A percentile compares a stretch with the other conserved stretches of the same genome.
Conservation (phyloP, 2,888 invertebrate genomes). For the Eupithecia inturbata region DNA sequence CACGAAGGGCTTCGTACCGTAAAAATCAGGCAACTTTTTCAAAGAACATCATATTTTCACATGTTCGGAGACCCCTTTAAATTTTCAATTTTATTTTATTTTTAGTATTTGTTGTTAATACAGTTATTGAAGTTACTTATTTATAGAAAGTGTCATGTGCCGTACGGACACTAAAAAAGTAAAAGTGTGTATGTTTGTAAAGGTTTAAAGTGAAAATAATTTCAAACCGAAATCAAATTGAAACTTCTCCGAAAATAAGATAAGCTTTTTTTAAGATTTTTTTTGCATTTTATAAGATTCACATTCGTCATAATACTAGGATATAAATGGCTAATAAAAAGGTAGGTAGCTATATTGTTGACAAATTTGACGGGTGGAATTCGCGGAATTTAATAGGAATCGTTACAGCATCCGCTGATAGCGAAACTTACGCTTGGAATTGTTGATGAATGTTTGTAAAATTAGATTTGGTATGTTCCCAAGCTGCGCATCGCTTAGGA, state of each 20-base stretch:
- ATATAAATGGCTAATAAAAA: background rate
- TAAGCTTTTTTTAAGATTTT: too few relatives aligned
- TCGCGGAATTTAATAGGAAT: background rate
- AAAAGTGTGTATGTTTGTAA: background rate
- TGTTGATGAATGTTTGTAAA: slow-evolving; percentile 25
- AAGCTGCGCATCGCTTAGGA: slow-evolving; percentile 30
- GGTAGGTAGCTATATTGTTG: background rate
- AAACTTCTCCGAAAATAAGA: background rate
- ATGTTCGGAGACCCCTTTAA: too few relatives aligned
- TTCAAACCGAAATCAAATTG: background rate
- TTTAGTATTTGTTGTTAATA: too few relatives aligned
- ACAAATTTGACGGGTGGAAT: background rate
- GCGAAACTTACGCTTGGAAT: slow-evolving; percentile 19
- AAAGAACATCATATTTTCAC: too few relatives aligned
- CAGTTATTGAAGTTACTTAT: too few relatives aligned
- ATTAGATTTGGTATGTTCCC: slow-evolving; percentile 18
- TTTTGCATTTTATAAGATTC: too few relatives aligned
- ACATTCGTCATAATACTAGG: background rate
- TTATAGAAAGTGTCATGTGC: too few relatives aligned
- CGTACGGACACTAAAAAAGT: too few relatives aligned
- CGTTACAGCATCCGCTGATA: background rate
- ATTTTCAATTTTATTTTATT: too few relatives aligned
- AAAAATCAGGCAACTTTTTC: too few relatives aligned
- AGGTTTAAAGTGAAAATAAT: background rate
- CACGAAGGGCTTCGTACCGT: too few relatives aligned